phyloP scores from a whole-genome alignment of 2,113 vertebrate species.

The Drymodes brunneopygia region DNA sequence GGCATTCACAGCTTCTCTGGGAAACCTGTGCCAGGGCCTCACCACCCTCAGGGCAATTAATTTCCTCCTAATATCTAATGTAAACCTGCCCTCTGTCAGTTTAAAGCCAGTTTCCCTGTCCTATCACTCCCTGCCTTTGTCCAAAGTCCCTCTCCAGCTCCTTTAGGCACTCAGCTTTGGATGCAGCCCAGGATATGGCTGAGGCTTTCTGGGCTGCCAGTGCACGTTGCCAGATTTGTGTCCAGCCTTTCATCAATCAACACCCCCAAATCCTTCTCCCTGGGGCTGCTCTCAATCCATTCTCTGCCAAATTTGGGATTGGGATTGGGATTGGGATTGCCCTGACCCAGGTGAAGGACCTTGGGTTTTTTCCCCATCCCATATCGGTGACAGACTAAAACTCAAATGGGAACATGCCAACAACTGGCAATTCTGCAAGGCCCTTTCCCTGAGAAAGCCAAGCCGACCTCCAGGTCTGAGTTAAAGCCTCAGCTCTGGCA shows the following conservation, averaged over 20 bases:
- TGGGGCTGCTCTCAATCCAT: rapidly evolving
- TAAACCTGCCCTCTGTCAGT: background rate
- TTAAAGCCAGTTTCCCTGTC: background rate
- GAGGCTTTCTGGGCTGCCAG: background rate
- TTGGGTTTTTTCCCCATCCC: background rate
- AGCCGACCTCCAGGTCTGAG: background rate
- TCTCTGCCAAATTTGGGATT: background rate
- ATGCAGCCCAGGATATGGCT: background rate
- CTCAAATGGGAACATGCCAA: rapidly evolving
- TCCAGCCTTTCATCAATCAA: background rate
- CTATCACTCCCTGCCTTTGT: background rate
- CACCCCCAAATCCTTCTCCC: background rate
- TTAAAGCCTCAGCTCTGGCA: background rate
- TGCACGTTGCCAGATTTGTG: background rate
- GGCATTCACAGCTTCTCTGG: background rate
- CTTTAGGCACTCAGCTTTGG: background rate
- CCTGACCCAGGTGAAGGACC: background rate
- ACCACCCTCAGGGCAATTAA: background rate
- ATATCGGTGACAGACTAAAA: background rate
- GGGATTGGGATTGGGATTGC: background rate
- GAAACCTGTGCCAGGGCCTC: background rate
- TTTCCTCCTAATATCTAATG: background rate
- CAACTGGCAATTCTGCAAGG: rapidly evolving
- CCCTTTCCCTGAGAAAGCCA: background rate
- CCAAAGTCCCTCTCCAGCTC: background rate